These are phyloP conservation scores for Melanargia galathea DNA, from an alignment of 2,888 invertebrate genomes.

Conservation along the genomic window DNA sequence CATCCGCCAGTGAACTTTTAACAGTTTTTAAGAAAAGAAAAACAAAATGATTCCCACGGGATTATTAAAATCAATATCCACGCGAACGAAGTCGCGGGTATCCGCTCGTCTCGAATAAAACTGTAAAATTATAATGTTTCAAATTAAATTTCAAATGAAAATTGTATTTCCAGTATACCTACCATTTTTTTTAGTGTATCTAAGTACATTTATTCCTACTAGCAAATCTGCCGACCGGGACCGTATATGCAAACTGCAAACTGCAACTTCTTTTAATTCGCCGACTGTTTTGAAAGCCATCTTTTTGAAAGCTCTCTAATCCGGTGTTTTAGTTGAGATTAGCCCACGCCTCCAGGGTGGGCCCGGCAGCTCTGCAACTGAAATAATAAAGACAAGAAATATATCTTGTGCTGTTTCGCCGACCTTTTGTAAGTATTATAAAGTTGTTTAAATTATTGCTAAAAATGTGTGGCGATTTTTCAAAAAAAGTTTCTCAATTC, in stretches of 20 bases:
- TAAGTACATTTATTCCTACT: no score
- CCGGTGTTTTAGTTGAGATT: conserved; percentile 45
- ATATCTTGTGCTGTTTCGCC: not conserved
- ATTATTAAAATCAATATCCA: no score
- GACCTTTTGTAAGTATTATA: conserved; percentile 10
- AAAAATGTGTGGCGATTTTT: not conserved
- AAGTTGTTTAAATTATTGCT: conserved; percentile 1
- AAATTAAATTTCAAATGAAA: no score
- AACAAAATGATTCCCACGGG: no score
- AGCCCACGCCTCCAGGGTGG: conserved; percentile 52
- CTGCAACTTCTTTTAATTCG: conserved; percentile 30
- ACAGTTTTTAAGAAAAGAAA: no score
- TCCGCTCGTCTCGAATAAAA: no score
- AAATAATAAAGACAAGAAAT: not conserved
- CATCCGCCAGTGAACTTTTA: no score
- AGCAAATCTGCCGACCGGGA: not conserved
- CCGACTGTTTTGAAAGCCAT: conserved; percentile 42
- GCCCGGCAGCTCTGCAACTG: conserved; percentile 31
- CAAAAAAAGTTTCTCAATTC: no score
- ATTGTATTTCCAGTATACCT: no score
- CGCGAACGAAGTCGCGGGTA: no score
- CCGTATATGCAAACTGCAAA: not conserved
- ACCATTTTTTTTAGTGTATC: no score
- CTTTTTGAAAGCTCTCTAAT: conserved; percentile 36
- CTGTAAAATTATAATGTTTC: no score